These are phyloP conservation scores for Ctena decussata DNA, from an alignment of 2,888 invertebrate species.

Conservation along the genomic window DNA sequence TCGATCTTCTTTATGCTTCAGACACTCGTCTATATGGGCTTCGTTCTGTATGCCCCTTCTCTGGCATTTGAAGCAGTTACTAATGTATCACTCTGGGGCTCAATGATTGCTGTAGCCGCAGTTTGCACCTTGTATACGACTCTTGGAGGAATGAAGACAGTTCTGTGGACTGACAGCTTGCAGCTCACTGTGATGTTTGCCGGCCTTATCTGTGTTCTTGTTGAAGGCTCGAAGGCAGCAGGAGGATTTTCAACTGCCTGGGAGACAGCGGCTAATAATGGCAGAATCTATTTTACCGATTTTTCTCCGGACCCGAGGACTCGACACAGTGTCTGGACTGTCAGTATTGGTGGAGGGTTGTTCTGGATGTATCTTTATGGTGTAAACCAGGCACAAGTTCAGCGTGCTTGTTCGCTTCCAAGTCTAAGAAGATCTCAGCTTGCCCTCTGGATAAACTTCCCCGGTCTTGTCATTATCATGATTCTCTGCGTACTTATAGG, in stretches of 20 bases:
- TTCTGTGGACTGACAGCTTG: constrained; percentile 87
- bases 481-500: constrained; percentile 46
- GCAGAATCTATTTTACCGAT: constrained; percentile 65
- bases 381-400: constrained; percentile 97
- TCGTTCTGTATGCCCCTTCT: constrained; percentile 58
- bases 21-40: constrained; percentile 51
- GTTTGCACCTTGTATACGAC: constrained; percentile 94
- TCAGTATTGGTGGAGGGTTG: constrained; percentile 95
- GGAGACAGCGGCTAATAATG: constrained; percentile 77
- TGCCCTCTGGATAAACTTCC: constrained; percentile 55
- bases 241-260: constrained; percentile 84
- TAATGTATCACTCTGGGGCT: constrained; percentile 92
- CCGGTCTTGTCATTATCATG: constrained; percentile 37
- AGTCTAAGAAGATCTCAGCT: constrained; percentile 91
- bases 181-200: constrained; percentile 87
- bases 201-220: constrained; percentile 85
- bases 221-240: constrained; percentile 84
- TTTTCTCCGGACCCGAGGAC: constrained; percentile 91
- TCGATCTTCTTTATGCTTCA: constrained; percentile 47
- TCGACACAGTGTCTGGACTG: constrained; percentile 95
- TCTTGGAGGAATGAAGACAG: constrained; percentile 88
- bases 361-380: constrained; percentile 98
- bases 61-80: constrained; percentile 90
- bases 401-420: constrained; percentile 96
- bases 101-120: constrained; percentile 92